These are phyloP conservation scores for Patagioenas fasciata DNA, from an alignment of 2,113 vertebrate species.

Conservation along the genomic window DNA sequence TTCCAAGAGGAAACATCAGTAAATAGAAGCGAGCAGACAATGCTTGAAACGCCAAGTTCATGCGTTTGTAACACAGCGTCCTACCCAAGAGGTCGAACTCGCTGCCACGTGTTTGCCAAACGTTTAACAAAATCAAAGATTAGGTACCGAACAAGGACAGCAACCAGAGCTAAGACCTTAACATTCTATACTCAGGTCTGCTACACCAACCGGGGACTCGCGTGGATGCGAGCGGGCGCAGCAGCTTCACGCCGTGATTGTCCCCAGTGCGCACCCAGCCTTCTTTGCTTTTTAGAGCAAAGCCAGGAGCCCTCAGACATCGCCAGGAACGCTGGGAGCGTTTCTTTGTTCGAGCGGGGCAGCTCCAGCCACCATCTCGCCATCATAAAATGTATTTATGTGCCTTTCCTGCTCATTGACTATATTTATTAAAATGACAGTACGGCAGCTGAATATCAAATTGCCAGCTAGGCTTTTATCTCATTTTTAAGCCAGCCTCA, in stretches of 20 bases:
- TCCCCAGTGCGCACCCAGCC: not conserved
- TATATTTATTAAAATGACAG: not conserved
- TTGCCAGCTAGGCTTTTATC: conserved; percentile 22
- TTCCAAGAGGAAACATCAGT: not conserved
- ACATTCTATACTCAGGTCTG: too few relatives aligned
- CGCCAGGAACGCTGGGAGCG: not conserved
- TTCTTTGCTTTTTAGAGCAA: not conserved
- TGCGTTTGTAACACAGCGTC: rapidly evolving
- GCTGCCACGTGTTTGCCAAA: not conserved
- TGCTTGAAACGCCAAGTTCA: not conserved
- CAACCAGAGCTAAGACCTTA: not conserved
- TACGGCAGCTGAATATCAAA: conserved; percentile 7
- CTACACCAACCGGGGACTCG: not conserved
- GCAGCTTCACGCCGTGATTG: rapidly evolving
- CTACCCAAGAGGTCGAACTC: not conserved
- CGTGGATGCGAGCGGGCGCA: rapidly evolving
- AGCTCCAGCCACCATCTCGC: not conserved
- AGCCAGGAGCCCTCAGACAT: not conserved
- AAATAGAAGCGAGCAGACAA: not conserved
- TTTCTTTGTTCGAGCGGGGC: not conserved
- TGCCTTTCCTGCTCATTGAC: not conserved
- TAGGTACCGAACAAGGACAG: not conserved
- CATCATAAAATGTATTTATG: not conserved
- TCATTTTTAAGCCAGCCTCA: conserved; percentile 11
- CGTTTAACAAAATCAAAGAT: not conserved